Base-by-base conservation (phyloP, 2,113 vertebrate genomes). In the Origma solitaria region DNA sequence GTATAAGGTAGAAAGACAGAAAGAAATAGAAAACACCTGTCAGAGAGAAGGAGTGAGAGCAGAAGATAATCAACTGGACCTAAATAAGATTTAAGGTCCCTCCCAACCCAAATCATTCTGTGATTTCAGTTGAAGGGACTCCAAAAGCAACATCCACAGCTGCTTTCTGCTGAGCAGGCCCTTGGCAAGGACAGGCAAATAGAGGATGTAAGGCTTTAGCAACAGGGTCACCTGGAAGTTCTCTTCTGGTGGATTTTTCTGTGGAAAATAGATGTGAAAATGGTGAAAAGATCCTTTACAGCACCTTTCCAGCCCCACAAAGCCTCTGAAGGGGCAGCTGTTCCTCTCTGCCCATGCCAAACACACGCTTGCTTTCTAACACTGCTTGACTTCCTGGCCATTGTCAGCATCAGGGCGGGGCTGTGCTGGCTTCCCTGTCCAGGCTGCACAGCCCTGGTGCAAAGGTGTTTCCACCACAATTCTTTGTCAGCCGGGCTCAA, bases 371-470 rank as follows among this genome's bases (percentile, higher is more conserved):
- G 28, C 28, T 23, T 38, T 56, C 33, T 19, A n/a, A 19, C 40
- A 28, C 15, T 47, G 49, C 15, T 15, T 40, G 28, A 28, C n/a
- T 24, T 40, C 8, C 5, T 47, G 50, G 40, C 28, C n/a, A 47
- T 13, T 15, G 10, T 8, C n/a, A 15, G n/a, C 1, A 1, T n/a
- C 58, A 64, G 58, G 28, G 28, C 0, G 1, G 15, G 40, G 18
- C 40, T 38, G 49, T 38, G n/a, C 11, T 28, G 18, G 58, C 8
- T 38, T 28, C 1, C 2, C 18, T 23, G 7, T n/a, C 49, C 23
- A 19, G 58, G 40, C 15, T 65, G 24, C 40, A 23, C 12, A 28
- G 69, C 18, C n/a, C 11, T 54, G 22, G 27, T 45, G 11, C n/a
- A 54, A 73, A 54, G 23, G 5, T n/a, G 5, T n/a, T 64, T 56